Percentiles rank a stretch among this genome's conserved stretches.
These are phyloP conservation scores for Malacoctenus gilli DNA, from an alignment of 2,797 vertebrate genomes.

Conservation along the genomic window DNA sequence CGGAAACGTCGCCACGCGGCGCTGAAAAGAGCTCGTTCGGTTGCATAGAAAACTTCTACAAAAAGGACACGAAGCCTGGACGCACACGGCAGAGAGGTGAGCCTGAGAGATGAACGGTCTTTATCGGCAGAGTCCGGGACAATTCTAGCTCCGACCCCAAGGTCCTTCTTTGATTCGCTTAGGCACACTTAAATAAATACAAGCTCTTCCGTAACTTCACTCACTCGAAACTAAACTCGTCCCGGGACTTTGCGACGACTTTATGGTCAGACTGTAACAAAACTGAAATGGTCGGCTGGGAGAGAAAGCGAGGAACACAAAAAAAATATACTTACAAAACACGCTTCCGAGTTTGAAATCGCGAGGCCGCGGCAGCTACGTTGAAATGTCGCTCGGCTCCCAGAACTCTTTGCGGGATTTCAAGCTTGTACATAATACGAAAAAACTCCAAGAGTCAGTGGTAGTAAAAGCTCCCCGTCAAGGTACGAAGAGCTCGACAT, in stretches of 20 bases:
- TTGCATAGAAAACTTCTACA: conserved; percentile 85
- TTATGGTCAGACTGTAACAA: conserved; percentile 47
- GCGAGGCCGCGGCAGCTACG: conserved; percentile 9
- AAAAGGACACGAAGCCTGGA: conserved; percentile 70
- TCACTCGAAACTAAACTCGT: conserved; percentile 52
- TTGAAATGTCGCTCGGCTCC: conserved; percentile 14
- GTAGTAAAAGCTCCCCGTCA: conserved; percentile 59
- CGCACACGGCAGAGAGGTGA: conserved; percentile 62
- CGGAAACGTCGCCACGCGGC: conserved; percentile 55
- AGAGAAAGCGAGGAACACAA: conserved; percentile 17
- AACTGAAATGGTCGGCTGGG: conserved; percentile 40
- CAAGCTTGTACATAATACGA: conserved; percentile 42
- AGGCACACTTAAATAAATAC: conserved; percentile 64
- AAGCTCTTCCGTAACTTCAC: conserved; percentile 36
- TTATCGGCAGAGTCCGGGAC: conserved; percentile 42
- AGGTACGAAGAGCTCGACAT: conserved; percentile 64
- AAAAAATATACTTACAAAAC: conserved; percentile 29
- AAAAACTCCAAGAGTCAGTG: conserved; percentile 60
- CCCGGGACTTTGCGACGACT: conserved; percentile 49
- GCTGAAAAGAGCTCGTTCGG: conserved; percentile 61
- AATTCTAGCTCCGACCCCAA: conserved; percentile 44
- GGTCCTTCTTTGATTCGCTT: conserved; percentile 36
- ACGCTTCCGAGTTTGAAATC: conserved; percentile 36
- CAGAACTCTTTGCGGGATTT: conserved; percentile 31
- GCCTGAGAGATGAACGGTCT: conserved; percentile 78